These are phyloP conservation scores for Philonicus albiceps DNA, from an alignment of 2,888 invertebrate genomes.

Conservation along the genomic window DNA sequence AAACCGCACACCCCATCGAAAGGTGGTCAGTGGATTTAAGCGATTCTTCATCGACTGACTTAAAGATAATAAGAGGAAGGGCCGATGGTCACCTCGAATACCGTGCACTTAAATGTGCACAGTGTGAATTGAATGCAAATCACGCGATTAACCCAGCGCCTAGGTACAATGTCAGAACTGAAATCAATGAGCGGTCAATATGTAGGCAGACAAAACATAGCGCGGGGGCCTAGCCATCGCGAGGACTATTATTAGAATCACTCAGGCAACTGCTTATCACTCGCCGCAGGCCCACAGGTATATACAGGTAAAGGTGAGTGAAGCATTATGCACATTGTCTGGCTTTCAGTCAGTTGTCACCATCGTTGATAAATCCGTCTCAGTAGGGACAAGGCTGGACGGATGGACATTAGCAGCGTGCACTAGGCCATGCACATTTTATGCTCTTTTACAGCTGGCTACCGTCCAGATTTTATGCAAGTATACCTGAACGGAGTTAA, in stretches of 20 bases:
- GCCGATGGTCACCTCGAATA: not conserved
- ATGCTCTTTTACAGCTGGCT: not conserved
- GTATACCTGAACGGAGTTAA: not conserved
- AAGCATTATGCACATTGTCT: constrained; percentile 11
- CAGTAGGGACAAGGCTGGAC: constrained; percentile 23
- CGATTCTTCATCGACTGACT: constrained; percentile 2
- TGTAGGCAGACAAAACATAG: not conserved
- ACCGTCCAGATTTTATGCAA: not conserved
- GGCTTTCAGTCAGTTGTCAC: constrained; percentile 27
- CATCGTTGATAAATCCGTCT: constrained; percentile 4
- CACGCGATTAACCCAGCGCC: not conserved
- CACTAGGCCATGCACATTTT: constrained; percentile 17
- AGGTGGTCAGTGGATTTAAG: constrained; percentile 5
- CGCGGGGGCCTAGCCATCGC: not conserved
- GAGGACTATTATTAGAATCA: constrained; percentile 10
- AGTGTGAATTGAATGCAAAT: not conserved
- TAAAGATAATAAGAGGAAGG: not conserved
- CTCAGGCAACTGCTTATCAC: not conserved
- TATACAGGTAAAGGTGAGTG: not conserved
- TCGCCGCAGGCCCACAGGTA: not conserved
- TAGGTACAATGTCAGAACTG: constrained; percentile 9
- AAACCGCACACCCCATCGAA: not conserved
- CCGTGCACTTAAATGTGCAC: not conserved
- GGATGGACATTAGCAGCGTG: not conserved
- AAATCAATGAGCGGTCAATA: constrained; percentile 5